Conservation (phyloP, 2,888 invertebrate genomes). For the Aporophyla lueneburgensis region DNA sequence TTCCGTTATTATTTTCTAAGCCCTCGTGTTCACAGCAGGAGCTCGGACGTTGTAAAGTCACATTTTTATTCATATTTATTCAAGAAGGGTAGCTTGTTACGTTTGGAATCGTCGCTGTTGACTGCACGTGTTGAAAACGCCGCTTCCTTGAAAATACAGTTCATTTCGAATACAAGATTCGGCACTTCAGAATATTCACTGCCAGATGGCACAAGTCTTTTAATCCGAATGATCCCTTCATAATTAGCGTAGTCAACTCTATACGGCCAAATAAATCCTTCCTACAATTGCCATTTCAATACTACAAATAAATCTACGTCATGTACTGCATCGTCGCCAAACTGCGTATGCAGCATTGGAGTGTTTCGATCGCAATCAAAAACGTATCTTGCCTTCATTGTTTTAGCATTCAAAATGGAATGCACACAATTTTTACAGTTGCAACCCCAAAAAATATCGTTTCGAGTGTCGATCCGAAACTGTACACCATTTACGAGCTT, state of each 20-base stretch:
- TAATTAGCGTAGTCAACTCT: constrained; percentile 83
- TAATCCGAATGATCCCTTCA: constrained; percentile 82
- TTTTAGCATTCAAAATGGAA: constrained; percentile 66
- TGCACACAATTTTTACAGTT: constrained; percentile 66
- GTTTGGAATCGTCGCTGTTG: constrained; percentile 56
- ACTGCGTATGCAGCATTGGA: constrained; percentile 73
- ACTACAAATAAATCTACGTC: constrained; percentile 89
- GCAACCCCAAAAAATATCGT: constrained; percentile 88
- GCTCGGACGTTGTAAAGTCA: constrained; percentile 65
- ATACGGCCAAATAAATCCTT: constrained; percentile 81
- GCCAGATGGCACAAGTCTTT: constrained; percentile 81
- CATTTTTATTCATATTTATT: constrained; percentile 72
- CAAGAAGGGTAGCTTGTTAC: constrained; percentile 64
- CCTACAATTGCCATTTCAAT: constrained; percentile 86
- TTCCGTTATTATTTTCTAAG: constrained; percentile 83
- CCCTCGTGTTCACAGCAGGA: constrained; percentile 78
- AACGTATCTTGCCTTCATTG: constrained; percentile 59
- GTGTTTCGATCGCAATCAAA: constrained; percentile 54
- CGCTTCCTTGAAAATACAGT: constrained; percentile 50
- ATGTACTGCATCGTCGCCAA: constrained; percentile 82
- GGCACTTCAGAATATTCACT: constrained; percentile 40
- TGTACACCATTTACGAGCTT: constrained; percentile 89
- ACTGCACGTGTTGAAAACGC: constrained; percentile 46
- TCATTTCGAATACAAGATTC: constrained; percentile 38
- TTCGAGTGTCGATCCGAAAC: constrained; percentile 88